Evolutionary conservation across 2,888 invertebrate genomes (phyloP).

Genomic region (Cactoblastis cactorum): DNA sequence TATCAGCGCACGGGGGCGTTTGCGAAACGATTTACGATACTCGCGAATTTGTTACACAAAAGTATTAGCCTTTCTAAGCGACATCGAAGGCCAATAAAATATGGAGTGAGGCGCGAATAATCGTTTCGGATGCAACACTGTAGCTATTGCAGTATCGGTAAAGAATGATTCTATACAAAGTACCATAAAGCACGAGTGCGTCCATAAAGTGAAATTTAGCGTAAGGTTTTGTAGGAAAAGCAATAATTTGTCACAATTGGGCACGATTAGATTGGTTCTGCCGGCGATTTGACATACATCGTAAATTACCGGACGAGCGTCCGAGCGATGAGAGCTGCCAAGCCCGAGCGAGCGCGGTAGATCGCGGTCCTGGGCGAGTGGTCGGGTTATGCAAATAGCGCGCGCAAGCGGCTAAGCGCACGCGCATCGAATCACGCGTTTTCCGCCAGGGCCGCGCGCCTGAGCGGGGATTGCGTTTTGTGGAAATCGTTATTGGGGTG

Average conservation of each 20-base stretch:
- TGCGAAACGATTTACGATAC: conserved; percentile 61
- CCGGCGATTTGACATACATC: conserved; percentile 75
- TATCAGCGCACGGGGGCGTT: conserved; percentile 61
- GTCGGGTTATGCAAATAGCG: conserved; percentile 63
- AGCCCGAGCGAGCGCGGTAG: conserved; percentile 23
- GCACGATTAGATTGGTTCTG: conserved; percentile 76
- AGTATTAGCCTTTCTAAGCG: conserved; percentile 67
- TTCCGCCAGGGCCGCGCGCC: conserved; percentile 63
- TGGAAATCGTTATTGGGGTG: conserved; percentile 78
- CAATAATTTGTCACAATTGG: conserved; percentile 78
- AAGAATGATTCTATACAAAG: conserved; percentile 48
- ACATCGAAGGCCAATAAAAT: conserved; percentile 73
- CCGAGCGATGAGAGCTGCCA: conserved; percentile 52
- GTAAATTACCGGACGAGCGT: conserved; percentile 67
- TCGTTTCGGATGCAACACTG: conserved; percentile 61
- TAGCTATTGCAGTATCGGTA: conserved; percentile 37
- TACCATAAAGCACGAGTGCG: conserved; percentile 44
- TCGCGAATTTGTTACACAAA: conserved; percentile 56
- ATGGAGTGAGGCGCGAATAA: conserved; percentile 61
- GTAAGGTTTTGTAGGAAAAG: conserved; percentile 75
- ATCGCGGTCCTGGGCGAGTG: conserved; percentile 38
- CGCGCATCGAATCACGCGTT: conserved; percentile 76
- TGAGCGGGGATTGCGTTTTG: conserved; percentile 59
- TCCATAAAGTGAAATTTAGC: conserved; percentile 68
- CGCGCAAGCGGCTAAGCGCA: conserved; percentile 56